Evolutionary conservation across 2,113 vertebrate genomes (phyloP).

Genomic region (Poecilia latipinna): DNA sequence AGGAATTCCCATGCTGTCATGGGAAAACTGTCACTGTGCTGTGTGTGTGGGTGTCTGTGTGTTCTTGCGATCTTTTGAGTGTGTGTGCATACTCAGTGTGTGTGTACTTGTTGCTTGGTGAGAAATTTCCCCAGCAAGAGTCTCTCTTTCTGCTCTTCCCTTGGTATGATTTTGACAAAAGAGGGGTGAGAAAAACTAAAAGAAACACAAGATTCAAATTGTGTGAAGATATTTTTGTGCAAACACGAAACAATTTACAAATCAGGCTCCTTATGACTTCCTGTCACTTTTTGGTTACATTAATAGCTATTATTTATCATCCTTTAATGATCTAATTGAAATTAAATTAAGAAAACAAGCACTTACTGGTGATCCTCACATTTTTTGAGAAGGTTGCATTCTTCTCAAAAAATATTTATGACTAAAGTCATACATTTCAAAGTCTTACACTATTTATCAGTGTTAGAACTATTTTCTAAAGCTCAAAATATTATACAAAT

Average conservation of each 20-base stretch:
- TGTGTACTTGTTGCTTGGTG: not conserved
- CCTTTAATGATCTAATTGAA: not conserved
- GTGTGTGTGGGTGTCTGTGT: not conserved
- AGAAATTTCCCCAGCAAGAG: not conserved
- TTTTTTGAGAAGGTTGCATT: not conserved
- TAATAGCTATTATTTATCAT: not conserved
- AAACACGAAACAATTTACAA: not conserved
- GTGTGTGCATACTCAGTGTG: constrained; percentile 16
- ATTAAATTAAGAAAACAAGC: not conserved
- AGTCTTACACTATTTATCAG: too few species aligned
- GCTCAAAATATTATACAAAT: not conserved
- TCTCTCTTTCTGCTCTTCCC: not conserved
- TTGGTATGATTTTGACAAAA: not conserved
- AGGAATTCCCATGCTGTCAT: constrained; percentile 71
- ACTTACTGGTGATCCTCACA: not conserved
- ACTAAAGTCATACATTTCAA: not conserved
- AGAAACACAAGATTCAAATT: not conserved
- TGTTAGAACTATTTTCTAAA: not conserved
- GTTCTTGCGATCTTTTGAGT: not conserved
- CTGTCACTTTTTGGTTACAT: not conserved
- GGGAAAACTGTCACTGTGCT: constrained; percentile 51
- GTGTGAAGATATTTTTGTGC: not conserved
- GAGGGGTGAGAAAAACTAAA: not conserved
- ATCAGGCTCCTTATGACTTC: not conserved
- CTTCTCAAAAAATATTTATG: not conserved